Conservation (phyloP, 2,113 vertebrate species). For the Thermophis baileyi region DNA sequence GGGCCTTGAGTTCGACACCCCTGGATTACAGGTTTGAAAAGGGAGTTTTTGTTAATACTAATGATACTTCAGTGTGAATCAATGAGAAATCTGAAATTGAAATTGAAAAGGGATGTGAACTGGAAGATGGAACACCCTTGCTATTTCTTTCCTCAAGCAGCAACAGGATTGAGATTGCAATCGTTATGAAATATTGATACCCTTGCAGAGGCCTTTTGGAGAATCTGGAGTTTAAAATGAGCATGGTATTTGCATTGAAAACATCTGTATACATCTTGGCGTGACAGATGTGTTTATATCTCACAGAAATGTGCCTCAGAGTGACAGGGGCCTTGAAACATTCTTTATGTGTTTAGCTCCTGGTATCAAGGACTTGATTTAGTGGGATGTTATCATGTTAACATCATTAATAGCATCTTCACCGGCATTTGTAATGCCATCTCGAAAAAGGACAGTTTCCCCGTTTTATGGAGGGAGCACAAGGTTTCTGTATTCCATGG, state of each 20-base stretch:
- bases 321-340: conserved; percentile 60
- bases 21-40: not conserved
- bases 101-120: not conserved
- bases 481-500: conserved; percentile 14
- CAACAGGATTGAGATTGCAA: conserved; percentile 44
- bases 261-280: conserved; percentile 37
- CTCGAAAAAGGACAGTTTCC: conserved; percentile 35
- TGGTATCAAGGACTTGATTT: conserved; percentile 57
- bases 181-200: conserved; percentile 47
- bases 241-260: conserved; percentile 13
- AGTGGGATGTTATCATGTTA: conserved; percentile 54
- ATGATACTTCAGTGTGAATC: conserved; percentile 27
- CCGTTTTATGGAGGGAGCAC: conserved; percentile 33
- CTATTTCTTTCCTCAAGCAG: conserved; percentile 32
- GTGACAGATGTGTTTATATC: conserved; percentile 64
- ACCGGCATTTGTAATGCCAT: conserved; percentile 45
- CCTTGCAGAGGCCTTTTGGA: conserved; percentile 27
- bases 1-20: too few species aligned
- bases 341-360: conserved; percentile 62
- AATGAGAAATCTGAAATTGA: conserved; percentile 19
- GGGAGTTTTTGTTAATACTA: not conserved
- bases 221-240: conserved; percentile 57
- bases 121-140: conserved; percentile 19
- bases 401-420: conserved; percentile 62
- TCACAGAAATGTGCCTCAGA: conserved; percentile 54